A percentile compares a stretch with the other conserved stretches of the same genome.
Conservation (phyloP, 2,113 vertebrate genomes). For the Choloepus hoffmanni region DNA sequence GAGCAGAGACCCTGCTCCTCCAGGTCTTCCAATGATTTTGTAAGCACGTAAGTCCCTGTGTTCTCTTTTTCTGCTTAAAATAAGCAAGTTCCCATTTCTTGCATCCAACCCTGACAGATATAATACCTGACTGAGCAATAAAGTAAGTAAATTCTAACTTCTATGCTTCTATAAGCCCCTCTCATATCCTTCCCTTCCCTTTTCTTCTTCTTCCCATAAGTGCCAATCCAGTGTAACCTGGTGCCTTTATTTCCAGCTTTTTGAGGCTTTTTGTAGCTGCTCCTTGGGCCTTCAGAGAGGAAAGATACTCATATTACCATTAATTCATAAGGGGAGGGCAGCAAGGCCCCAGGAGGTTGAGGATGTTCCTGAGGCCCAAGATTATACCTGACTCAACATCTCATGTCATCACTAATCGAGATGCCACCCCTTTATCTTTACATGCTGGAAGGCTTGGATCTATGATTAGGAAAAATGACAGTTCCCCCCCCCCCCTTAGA, state of each 20-base stretch:
- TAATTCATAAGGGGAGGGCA: neutral
- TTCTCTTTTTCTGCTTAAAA: slow-evolving; percentile 36
- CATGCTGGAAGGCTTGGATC: neutral
- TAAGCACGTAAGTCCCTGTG: neutral
- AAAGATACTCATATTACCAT: neutral
- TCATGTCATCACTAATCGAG: neutral
- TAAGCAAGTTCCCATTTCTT: slow-evolving; percentile 26
- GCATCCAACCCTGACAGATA: neutral
- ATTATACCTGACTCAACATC: neutral
- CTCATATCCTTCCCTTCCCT: neutral
- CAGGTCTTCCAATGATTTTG: neutral
- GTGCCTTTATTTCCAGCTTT: neutral
- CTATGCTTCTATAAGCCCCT: neutral
- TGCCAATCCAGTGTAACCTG: neutral
- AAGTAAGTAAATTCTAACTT: neutral
- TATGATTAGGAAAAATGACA: neutral
- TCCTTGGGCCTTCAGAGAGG: neutral
- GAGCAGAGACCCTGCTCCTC: neutral
- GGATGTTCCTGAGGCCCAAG: neutral
- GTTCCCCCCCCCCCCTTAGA: neutral
- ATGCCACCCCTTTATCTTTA: neutral
- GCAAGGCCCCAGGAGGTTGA: neutral
- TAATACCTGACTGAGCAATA: neutral
- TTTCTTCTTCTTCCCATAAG: neutral
- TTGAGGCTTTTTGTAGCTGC: neutral